These are phyloP conservation scores for Paramormyrops hopkinsi DNA, from an alignment of 2,797 vertebrate species.

Conservation along the genomic window DNA sequence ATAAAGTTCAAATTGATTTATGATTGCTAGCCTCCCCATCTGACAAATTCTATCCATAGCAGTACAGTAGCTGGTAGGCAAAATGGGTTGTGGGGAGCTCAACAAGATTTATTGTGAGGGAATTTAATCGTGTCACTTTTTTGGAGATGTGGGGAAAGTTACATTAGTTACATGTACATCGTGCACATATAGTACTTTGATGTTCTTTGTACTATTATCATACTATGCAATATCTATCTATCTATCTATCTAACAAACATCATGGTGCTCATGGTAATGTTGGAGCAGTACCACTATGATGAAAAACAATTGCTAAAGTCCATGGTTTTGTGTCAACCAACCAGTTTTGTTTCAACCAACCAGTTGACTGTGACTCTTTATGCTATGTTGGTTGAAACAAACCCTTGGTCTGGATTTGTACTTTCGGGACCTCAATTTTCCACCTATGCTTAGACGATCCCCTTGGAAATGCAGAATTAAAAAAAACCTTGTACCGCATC, in stretches of 20 bases:
- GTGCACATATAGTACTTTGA: background rate
- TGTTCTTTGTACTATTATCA: background rate
- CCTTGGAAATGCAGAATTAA: background rate
- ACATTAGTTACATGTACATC: background rate
- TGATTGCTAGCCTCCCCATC: background rate
- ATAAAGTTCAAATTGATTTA: background rate
- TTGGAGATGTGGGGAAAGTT: background rate
- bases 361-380: background rate
- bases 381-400: background rate
- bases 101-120: background rate
- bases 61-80: background rate
- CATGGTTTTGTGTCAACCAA: background rate
- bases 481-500: background rate
- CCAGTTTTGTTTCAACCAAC: too few species aligned
- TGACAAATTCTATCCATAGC: background rate
- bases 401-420: background rate
- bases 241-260: background rate
- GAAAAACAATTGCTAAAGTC: background rate
- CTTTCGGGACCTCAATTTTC: background rate
- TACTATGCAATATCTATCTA: background rate
- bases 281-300: background rate
- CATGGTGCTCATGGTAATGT: background rate
- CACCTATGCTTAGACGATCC: background rate
- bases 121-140: background rate
- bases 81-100: background rate